phyloP scores from a whole-genome alignment of 2,113 vertebrate species.

The Apteryx owenii region DNA sequence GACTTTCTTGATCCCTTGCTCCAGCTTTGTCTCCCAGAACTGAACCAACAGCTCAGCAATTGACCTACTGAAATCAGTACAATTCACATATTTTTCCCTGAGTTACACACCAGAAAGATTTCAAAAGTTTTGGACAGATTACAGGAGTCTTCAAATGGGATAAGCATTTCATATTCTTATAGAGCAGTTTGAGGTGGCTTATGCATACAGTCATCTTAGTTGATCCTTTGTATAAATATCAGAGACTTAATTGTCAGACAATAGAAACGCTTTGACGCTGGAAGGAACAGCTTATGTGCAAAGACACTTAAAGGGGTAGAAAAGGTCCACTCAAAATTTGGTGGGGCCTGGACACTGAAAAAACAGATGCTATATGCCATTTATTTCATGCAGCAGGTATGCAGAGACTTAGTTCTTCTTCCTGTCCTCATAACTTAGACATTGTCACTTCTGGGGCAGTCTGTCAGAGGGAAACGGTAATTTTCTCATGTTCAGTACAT shows the following conservation, averaged over 20 bases:
- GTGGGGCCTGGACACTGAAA: neutral
- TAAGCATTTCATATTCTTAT: neutral
- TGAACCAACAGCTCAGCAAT: neutral
- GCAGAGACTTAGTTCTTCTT: neutral
- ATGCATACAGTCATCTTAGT: neutral
- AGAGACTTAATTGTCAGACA: neutral
- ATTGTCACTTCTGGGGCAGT: neutral
- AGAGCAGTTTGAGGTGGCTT: neutral
- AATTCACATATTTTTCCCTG: neutral
- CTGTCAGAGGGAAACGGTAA: neutral
- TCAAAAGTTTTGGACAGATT: neutral
- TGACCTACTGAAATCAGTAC: neutral
- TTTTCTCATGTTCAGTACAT: neutral
- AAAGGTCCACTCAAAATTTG: neutral
- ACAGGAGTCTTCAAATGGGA: neutral
- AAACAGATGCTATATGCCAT: neutral
- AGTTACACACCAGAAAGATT: neutral
- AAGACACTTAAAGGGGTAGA: neutral
- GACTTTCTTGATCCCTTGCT: neutral
- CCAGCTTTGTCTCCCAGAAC: neutral
- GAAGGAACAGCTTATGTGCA: neutral
- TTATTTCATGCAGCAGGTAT: neutral
- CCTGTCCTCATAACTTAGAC: neutral
- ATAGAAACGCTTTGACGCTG: neutral
- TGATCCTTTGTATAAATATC: neutral